Evolutionary conservation across 1,140 invertebrate genomes (phyloP).

Genomic region (Leucophenga varia): DNA sequence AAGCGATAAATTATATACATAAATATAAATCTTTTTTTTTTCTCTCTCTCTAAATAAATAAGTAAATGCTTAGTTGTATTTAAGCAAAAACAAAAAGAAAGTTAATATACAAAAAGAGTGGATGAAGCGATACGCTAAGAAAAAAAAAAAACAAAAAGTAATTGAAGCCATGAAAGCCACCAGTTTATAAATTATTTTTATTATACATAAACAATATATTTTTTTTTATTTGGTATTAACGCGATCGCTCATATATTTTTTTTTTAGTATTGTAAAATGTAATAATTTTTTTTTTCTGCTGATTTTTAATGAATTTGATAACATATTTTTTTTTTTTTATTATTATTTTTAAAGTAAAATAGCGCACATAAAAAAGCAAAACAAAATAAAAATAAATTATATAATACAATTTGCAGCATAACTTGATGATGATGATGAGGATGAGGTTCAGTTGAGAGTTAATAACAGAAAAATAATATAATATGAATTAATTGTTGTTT

Average conservation of each 20-base stretch:
- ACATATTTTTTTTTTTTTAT: too few relatives aligned
- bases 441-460: conserved; percentile 26
- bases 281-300: too few relatives aligned
- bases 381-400: conserved; percentile 8
- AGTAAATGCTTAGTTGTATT: too few relatives aligned
- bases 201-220: not conserved
- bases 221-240: not conserved
- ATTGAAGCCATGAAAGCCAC: conserved; percentile 42
- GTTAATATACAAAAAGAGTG: conserved; percentile 15
- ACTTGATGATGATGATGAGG: too few relatives aligned
- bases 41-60: conserved; percentile 3
- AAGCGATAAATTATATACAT: conserved; percentile 5
- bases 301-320: too few relatives aligned
- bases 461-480: conserved; percentile 12
- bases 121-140: conserved; percentile 32
- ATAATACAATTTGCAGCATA: too few relatives aligned
- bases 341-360: not conserved
- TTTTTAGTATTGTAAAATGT: not conserved
- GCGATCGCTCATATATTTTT: not conserved
- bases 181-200: conserved; percentile 25
- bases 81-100: conserved; percentile 4
- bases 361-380: conserved; percentile 1
- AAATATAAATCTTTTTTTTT: conserved; percentile 2
- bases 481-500: conserved; percentile 36
- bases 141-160: too few relatives aligned